phyloP scores from a whole-genome alignment of 2,113 vertebrate genomes.

The Archocentrus centrarchus region DNA sequence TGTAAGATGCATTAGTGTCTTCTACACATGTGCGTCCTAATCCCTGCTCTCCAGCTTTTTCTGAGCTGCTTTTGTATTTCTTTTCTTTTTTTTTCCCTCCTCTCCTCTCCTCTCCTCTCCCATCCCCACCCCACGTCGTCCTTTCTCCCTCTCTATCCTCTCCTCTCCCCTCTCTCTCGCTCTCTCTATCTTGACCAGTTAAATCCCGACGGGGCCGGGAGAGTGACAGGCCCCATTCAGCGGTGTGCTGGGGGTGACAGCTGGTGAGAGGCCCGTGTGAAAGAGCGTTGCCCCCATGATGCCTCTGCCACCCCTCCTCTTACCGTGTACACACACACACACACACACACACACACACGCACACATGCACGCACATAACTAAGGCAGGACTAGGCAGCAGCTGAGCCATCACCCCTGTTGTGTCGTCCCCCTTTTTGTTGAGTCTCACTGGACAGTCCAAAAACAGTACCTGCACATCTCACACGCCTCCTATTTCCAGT shows the following conservation, averaged over 20 bases:
- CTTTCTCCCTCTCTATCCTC: conserved; percentile 67
- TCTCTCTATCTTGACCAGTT: conserved; percentile 81
- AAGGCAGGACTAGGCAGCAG: conserved; percentile 43
- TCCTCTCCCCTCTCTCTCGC: background rate
- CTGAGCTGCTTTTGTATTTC: conserved; percentile 74
- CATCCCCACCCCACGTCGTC: conserved; percentile 64
- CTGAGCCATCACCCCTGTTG: conserved; percentile 36
- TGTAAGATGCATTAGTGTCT: conserved; percentile 93
- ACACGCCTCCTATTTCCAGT: too few species aligned
- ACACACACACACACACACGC: background rate
- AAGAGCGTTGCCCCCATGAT: conserved; percentile 80
- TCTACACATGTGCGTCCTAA: conserved; percentile 92
- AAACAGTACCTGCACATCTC: background rate
- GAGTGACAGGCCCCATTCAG: conserved; percentile 98
- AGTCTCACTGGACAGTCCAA: background rate
- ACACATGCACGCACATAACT: background rate
- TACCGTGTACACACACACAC: background rate
- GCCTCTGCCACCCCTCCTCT: conserved; percentile 46
- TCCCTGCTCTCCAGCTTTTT: conserved; percentile 81
- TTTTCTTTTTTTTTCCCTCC: conserved; percentile 10
- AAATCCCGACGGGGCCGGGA: conserved; percentile 88
- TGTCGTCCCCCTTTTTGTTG: background rate
- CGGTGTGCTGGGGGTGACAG: conserved; percentile 93
- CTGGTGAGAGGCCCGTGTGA: conserved; percentile 92
- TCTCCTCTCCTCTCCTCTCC: conserved; percentile 75